Percentiles rank a stretch among this genome's conserved stretches.
These are phyloP conservation scores for Naja naja DNA, from an alignment of 2,113 vertebrate species.

Conservation along the genomic window DNA sequence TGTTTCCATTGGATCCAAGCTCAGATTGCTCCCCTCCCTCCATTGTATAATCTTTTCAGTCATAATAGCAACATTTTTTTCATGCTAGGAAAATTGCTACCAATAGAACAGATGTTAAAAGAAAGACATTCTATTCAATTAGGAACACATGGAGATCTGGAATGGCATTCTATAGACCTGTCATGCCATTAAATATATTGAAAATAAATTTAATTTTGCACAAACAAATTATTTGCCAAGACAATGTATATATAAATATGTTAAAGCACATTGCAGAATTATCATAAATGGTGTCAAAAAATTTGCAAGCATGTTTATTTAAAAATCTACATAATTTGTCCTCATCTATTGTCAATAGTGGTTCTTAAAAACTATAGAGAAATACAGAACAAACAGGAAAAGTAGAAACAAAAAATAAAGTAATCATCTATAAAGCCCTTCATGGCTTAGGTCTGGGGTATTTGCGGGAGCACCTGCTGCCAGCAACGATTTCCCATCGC, in stretches of 20 bases:
- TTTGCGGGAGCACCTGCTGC: too few relatives aligned
- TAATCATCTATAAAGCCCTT: too few relatives aligned
- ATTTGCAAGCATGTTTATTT: background rate
- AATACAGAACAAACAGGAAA: background rate
- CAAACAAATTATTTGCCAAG: slow-evolving; percentile 21
- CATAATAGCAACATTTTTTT: background rate
- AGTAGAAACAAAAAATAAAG: background rate
- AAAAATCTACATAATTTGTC: slow-evolving; percentile 19
- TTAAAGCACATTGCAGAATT: background rate
- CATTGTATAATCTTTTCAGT: background rate
- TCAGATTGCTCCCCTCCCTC: background rate
- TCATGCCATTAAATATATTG: slow-evolving; percentile 41
- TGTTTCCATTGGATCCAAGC: background rate
- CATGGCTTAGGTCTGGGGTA: too few relatives aligned
- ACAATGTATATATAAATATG: slow-evolving; percentile 23
- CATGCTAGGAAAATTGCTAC: background rate
- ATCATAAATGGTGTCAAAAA: slow-evolving; percentile 29
- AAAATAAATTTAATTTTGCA: slow-evolving; percentile 50
- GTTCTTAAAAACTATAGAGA: background rate
- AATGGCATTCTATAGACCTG: background rate
- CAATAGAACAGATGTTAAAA: background rate
- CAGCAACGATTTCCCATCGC: too few relatives aligned
- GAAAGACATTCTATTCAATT: background rate
- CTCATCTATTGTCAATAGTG: background rate
- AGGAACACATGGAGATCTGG: background rate